These are phyloP conservation scores for Cryptomyrus ogoouensis DNA, from an alignment of 2,113 vertebrate species.

Conservation along the genomic window DNA sequence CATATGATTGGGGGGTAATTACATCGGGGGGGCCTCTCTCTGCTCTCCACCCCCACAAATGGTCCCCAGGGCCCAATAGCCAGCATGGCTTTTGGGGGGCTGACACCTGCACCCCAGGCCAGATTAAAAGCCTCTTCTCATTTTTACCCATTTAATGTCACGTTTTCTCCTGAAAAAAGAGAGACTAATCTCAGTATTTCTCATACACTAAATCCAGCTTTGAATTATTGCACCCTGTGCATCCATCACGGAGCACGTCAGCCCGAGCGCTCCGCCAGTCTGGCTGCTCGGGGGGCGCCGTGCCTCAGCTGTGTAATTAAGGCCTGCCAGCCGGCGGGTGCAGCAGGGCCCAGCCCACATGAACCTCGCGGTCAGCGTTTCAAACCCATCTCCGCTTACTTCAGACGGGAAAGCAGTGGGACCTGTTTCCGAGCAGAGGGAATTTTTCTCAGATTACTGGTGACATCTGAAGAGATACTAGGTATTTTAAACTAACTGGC, in stretches of 20 bases:
- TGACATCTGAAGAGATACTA: background rate
- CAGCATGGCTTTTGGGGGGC: slow-evolving; percentile 31
- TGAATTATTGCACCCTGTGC: slow-evolving; percentile 55
- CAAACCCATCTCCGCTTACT: background rate
- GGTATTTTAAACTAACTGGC: background rate
- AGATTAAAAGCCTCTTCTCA: slow-evolving; percentile 62
- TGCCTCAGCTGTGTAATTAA: slow-evolving; percentile 52
- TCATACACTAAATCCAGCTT: slow-evolving; percentile 42
- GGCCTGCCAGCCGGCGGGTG: background rate
- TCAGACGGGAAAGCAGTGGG: background rate
- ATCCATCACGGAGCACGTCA: slow-evolving; percentile 50
- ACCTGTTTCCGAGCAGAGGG: background rate
- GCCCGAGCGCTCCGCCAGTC: slow-evolving; percentile 34
- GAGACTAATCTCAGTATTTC: slow-evolving; percentile 55
- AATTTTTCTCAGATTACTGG: background rate
- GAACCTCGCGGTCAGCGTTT: background rate
- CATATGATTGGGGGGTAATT: slow-evolving; percentile 52
- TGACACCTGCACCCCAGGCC: slow-evolving; percentile 60
- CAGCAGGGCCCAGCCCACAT: background rate
- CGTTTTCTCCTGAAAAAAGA: slow-evolving; percentile 42
- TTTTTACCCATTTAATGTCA: slow-evolving; percentile 65
- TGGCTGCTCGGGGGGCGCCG: slow-evolving; percentile 20
- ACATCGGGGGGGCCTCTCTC: slow-evolving; percentile 30
- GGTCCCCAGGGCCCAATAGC: slow-evolving; percentile 60
- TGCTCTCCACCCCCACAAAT: slow-evolving; percentile 27